Evolutionary conservation across 2,797 vertebrate species (phyloP).

Genomic region (Myotis findleyi): DNA sequence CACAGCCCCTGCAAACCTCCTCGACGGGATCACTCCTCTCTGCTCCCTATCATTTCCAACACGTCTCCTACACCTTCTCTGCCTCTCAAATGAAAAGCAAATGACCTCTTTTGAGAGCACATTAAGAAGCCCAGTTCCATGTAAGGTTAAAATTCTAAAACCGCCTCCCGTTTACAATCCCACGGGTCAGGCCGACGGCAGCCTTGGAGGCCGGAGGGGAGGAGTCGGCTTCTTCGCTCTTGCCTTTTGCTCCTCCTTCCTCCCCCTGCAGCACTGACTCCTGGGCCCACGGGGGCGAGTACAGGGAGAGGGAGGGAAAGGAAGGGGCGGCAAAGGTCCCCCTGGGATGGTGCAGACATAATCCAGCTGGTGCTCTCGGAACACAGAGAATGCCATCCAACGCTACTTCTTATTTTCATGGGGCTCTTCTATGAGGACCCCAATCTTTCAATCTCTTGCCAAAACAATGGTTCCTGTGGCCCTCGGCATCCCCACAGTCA

Average conservation of each 20-base stretch:
- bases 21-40: neutral
- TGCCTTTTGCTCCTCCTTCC: too few relatives aligned
- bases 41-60: neutral
- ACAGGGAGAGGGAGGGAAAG: accelerated
- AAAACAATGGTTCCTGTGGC: neutral
- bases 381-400: neutral
- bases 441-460: neutral
- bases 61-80: neutral
- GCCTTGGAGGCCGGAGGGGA: neutral
- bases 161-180: neutral
- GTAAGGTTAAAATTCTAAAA: neutral
- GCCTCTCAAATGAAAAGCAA: neutral
- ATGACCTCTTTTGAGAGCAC: neutral
- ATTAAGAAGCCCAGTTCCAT: neutral
- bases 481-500: neutral
- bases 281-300: neutral
- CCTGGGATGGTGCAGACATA: neutral
- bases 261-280: neutral
- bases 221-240: neutral
- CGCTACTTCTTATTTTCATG: neutral
- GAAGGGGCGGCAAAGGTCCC: neutral
- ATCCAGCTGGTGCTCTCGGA: neutral
- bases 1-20: neutral
- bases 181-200: neutral
- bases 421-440: neutral